Evolutionary conservation across 2,888 invertebrate species (phyloP), one percentile per base, ranked within the genome.

Genomic region (Epinotia ramella): DNA sequence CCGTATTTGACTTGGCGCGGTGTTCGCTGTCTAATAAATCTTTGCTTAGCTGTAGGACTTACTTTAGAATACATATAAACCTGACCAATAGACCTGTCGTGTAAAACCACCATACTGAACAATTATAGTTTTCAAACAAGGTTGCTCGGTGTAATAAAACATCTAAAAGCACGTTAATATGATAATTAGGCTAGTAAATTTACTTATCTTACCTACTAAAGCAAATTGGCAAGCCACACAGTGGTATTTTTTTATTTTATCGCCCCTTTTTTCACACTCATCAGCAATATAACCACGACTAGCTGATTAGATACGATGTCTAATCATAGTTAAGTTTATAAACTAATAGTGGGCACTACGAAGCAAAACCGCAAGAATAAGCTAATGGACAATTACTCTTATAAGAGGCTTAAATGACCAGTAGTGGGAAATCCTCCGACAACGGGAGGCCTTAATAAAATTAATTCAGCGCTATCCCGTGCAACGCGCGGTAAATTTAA

Each of bases 401-500:
- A n/a, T 62, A 73, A 68, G 69, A 60, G 33, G 66, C 73, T 73
- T 77, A 66, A 59, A 62, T 62, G 49, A 67, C 62, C 44, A 64
- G n/a, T 73, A 73, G 76, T 65, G 68, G 57, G 3, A 65, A 72
- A 67, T 71, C 71, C 75, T n/a, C 12, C 40, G 63, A 11, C 53
- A 44, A 59, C 49, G 62, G 71, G 67, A 72, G 72, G 67, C 76
- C 71, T 66, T 76, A 72, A 76, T 72, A 72, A 67, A 67, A 76
- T 72, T 76, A 76, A 76, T 76, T 71, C 76, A 76, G 67, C 53
- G 66, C 66, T 67, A 76, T 62, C 66, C 62, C 66, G 46, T 57
- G 72, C 76, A 57, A 72, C 72, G 72, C 46, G 76, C 71, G 76
- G 76, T 56, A 62, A 67, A 72, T 76, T 76, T 72, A 67, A 76